Conservation (phyloP, 2,797 vertebrate species). For the Ceyx erithaca region DNA sequence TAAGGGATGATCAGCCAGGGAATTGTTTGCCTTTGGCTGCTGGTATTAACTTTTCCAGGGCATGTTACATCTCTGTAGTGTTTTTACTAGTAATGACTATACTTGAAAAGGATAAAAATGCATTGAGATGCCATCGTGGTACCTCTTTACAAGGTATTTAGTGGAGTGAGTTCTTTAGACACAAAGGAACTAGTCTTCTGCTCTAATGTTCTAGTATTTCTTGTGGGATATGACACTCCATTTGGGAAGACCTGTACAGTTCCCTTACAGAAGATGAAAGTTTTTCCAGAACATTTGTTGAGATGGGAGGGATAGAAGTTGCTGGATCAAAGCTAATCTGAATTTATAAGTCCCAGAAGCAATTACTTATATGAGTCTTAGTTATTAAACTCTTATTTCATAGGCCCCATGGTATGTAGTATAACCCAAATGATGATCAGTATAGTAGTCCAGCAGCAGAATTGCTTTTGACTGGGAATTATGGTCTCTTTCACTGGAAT, state of each 20-base stretch:
- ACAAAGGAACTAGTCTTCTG: not conserved
- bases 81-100: not conserved
- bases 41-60: not conserved
- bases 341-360: not conserved
- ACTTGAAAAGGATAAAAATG: not conserved
- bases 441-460: not conserved
- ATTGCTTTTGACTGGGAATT: not conserved
- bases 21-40: not conserved
- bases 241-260: not conserved
- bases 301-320: not conserved
- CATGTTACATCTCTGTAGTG: not conserved
- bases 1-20: not conserved
- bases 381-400: constrained; percentile 1
- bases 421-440: not conserved
- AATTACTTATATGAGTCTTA: not conserved
- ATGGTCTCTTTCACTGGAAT: not conserved
- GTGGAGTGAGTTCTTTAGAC: not conserved
- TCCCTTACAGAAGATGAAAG: fast-evolving
- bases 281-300: not conserved
- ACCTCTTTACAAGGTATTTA: not conserved
- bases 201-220: not conserved
- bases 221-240: not conserved
- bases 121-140: not conserved
- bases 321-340: not conserved
- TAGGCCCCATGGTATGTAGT: not conserved